Base-by-base conservation (phyloP, 2,113 vertebrate species). In the Microcebus ravelobensis region DNA sequence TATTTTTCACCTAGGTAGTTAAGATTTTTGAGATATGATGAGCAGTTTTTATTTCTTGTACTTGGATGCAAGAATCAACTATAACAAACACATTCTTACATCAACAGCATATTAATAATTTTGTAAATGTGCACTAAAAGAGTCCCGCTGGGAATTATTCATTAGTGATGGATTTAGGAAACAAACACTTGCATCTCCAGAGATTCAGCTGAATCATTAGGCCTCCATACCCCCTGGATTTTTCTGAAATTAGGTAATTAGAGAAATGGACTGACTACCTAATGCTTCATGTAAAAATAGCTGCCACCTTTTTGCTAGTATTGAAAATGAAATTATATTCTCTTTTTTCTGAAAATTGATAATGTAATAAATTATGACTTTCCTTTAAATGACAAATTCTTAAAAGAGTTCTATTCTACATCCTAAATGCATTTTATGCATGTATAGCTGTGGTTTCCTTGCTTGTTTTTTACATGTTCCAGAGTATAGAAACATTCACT, bases 1-100 rank as follows among this genome's bases (percentile, higher is more conserved):
- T 42, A 45, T 71, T 68, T 97, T 92, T 14, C 2, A 88, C 96
- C 3, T 93, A 95, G 45, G n/a, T 95, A 95, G 87, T 92, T 77
- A 89, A 76, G 31, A 93, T 59, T 86, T 79, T 94, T 74, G 21
- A 87, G 25, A 29, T 67, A 76, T 21, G n/a, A 9, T 90, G 87
- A 96, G 27, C 4, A 57, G 42, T 94, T 86, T 91, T 89, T 93
- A 82, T 94, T 84, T 90, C 8, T 50, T 93, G 48, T 86, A 95
- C 59, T 93, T 96, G 77, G 34, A 39, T 61, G 73, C 48, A 79
- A 84, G 59, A 91, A 92, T 70, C 27, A 4, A 0, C 3, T 74
- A 15, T 90, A 87, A 70, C 1, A 36, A 65, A 55, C 15, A 61
- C 29, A 65, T 68, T 95, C n/a, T n/a, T 14, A 12, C 15, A n/a